Percentiles rank a stretch among this genome's conserved stretches.
Conservation (phyloP, 2,113 vertebrate genomes). For the Chroicocephalus ridibundus region DNA sequence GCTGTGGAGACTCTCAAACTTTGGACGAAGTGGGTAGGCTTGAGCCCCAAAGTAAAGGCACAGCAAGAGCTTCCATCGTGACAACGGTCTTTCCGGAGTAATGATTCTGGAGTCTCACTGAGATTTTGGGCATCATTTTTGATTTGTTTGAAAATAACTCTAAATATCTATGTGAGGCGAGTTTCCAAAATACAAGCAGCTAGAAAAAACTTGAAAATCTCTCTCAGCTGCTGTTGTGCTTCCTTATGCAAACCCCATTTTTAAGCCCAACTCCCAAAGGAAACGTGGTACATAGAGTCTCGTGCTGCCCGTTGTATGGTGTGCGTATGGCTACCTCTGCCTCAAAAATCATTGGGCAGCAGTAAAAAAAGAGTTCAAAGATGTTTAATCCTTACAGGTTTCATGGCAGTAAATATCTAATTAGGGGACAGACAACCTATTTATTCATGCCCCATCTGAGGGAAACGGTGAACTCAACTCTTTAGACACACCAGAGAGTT, state of each 20-base stretch:
- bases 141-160: not conserved
- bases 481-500: not conserved
- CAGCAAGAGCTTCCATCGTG: rapidly evolving
- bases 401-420: not conserved
- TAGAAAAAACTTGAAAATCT: not conserved
- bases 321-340: not conserved
- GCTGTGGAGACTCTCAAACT: not conserved
- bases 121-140: not conserved
- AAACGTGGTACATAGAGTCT: not conserved
- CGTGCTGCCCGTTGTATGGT: too few relatives aligned
- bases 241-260: not conserved
- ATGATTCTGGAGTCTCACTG: not conserved
- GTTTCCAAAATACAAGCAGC: not conserved
- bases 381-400: not conserved
- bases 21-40: not conserved
- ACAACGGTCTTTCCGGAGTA: not conserved
- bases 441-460: not conserved
- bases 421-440: not conserved
- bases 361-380: not conserved
- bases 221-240: not conserved
- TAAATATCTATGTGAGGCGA: not conserved
- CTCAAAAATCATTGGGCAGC: not conserved
- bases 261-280: not conserved
- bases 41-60: not conserved
- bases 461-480: not conserved